Percentiles rank a stretch among this genome's conserved stretches.
Evolutionary conservation across 2,888 invertebrate species (phyloP).

Genomic region (Clunio marinus): DNA sequence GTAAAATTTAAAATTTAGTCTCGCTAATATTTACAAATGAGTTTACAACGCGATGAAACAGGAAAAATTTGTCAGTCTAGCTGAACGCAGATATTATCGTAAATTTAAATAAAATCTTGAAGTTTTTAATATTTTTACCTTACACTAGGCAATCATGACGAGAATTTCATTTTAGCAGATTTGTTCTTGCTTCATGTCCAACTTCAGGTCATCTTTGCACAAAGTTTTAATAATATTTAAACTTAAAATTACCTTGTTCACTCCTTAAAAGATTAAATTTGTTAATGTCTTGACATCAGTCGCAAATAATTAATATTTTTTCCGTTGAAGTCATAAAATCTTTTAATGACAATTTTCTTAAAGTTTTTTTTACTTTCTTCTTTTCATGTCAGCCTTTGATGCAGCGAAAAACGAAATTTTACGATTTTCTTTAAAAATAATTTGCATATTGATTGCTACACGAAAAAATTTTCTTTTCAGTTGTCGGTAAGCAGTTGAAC

Average conservation of each 20-base stretch:
- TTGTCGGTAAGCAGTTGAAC: slow-evolving; percentile 13
- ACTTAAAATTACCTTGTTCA: too few relatives aligned
- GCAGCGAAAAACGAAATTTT: slow-evolving; percentile 3
- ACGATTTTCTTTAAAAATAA: neutral
- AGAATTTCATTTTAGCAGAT: too few relatives aligned
- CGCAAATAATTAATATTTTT: neutral
- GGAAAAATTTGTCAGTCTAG: neutral
- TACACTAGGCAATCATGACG: too few relatives aligned
- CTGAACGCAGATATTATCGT: neutral
- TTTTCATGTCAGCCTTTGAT: neutral
- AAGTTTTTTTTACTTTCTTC: neutral
- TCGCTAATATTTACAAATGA: slow-evolving; percentile 25
- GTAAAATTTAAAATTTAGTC: neutral
- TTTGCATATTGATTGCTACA: slow-evolving; percentile 38
- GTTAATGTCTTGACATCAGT: too few relatives aligned
- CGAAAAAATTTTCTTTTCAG: slow-evolving; percentile 7
- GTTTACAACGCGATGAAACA: neutral
- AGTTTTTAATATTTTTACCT: neutral
- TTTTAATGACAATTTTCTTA: slow-evolving; percentile 1
- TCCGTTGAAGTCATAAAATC: neutral
- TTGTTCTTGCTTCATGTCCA: too few relatives aligned
- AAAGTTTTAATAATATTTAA: too few relatives aligned
- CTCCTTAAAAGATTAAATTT: too few relatives aligned
- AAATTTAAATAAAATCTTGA: neutral
- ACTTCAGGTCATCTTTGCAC: too few relatives aligned